These are phyloP conservation scores for Leptinotarsa lineolata DNA, from an alignment of 1,140 invertebrate genomes.

Conservation along the genomic window DNA sequence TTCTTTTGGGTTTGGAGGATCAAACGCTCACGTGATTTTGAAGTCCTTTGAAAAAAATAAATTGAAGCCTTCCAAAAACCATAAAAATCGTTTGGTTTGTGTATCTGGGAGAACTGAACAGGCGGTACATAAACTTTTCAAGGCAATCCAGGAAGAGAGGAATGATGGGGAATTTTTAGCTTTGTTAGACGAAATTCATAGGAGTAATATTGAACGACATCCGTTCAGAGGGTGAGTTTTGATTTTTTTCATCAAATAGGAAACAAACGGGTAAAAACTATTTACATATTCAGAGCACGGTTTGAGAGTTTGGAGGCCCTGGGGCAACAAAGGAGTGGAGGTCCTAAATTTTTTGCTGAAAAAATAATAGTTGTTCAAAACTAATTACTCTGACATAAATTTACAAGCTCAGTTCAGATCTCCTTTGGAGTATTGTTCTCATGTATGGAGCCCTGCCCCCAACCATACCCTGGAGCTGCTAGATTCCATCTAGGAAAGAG, in stretches of 20 bases:
- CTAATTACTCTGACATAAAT: too few relatives aligned
- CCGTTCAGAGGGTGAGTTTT: slow-evolving; percentile 15
- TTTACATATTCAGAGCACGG: too few relatives aligned
- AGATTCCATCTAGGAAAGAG: too few relatives aligned
- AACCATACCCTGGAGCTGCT: too few relatives aligned
- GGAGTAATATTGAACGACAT: slow-evolving; percentile 25
- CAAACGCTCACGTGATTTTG: slow-evolving; percentile 70
- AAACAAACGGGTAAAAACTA: too few relatives aligned
- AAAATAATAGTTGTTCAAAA: too few relatives aligned
- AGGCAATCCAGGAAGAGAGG: slow-evolving; percentile 63
- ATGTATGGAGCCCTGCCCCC: too few relatives aligned
- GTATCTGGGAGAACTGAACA: slow-evolving; percentile 69
- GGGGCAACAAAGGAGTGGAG: too few relatives aligned
- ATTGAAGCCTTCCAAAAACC: slow-evolving; percentile 43
- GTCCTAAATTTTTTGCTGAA: too few relatives aligned
- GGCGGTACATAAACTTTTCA: slow-evolving; percentile 69
- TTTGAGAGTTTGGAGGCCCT: too few relatives aligned
- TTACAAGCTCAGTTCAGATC: too few relatives aligned
- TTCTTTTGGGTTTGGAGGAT: slow-evolving; percentile 67
- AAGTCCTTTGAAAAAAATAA: slow-evolving; percentile 56
- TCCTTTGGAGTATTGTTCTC: too few relatives aligned
- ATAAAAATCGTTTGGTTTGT: slow-evolving; percentile 62
- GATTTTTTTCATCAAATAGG: neutral
- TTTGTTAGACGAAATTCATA: slow-evolving; percentile 58
- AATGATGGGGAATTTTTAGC: slow-evolving; percentile 61